A percentile compares a stretch with the other conserved stretches of the same genome.
phyloP scores from a whole-genome alignment of 2,888 invertebrate genomes.

The Ornithoptera priamus region DNA sequence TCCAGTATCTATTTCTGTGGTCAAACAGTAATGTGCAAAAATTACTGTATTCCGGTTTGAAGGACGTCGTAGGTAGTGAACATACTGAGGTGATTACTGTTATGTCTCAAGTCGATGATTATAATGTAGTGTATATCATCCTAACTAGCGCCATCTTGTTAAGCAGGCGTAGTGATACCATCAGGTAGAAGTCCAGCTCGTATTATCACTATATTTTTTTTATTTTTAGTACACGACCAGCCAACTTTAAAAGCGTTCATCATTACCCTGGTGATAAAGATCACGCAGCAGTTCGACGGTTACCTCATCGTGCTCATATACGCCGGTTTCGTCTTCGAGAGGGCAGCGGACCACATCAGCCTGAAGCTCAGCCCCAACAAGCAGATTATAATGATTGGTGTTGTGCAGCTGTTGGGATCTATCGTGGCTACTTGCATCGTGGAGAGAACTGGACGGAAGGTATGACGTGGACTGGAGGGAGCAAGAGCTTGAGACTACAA shows the following conservation, averaged over 20 bases:
- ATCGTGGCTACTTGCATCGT: constrained; percentile 65
- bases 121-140: too few relatives aligned
- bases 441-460: constrained; percentile 72
- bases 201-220: not conserved
- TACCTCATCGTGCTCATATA: constrained; percentile 72
- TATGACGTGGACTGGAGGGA: constrained; percentile 30
- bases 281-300: constrained; percentile 72
- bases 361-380: constrained; percentile 66
- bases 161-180: too few relatives aligned
- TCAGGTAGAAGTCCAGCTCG: too few relatives aligned
- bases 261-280: constrained; percentile 68
- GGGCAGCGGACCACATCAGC: constrained; percentile 59
- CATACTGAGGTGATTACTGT: too few relatives aligned
- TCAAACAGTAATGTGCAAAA: too few relatives aligned
- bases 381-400: constrained; percentile 69
- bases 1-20: too few relatives aligned
- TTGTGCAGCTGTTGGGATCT: constrained; percentile 65
- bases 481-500: too few relatives aligned
- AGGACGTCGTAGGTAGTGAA: too few relatives aligned
- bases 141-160: too few relatives aligned
- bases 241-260: constrained; percentile 70
- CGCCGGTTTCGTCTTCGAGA: constrained; percentile 66
- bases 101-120: too few relatives aligned
- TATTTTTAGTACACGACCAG: constrained; percentile 58
- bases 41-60: too few relatives aligned